Evolutionary conservation across 2,113 vertebrate genomes (phyloP), one percentile per base, ranked within the genome.

Genomic region (Zosterops lateralis): DNA sequence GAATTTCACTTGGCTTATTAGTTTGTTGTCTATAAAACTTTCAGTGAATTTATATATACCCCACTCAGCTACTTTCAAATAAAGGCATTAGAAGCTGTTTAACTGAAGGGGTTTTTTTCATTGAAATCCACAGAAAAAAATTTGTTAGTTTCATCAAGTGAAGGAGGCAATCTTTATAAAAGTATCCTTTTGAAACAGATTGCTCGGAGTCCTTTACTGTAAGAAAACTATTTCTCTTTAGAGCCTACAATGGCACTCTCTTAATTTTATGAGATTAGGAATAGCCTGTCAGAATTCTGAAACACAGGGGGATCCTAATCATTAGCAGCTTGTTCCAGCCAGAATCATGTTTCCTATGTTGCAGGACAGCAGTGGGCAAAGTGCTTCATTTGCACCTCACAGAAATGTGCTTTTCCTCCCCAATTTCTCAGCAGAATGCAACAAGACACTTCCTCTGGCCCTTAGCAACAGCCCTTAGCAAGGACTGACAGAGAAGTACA

Each of bases 341-440:
- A 64, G 53, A 92, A 83, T 66, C 26, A 3, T 77, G 84, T 88
- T 94, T 90, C 82, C 42, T 90, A 61, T 6, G 9, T 78, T 75
- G 58, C 50, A 70, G 74, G 70, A 79, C 74, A 92, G 78, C 93
- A 82, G 78, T 81, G 53, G 51, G 77, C 77, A 88, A 90, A 78
- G 73, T 53, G 61, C 81, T 93, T 92, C 87, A 66, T 93, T 95
- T 95, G 68, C 91, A 93, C 79, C 88, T 94, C 88, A 42, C 40
- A 82, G 73, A 93, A 80, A 74, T 74, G 84, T 91, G 44, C 82
- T 93, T 95, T 91, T 92, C 86, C 84, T 89, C 74, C 75, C 47
- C 3, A 6, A 32, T 87, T 81, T 84, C 68, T 89, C 84, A 90
- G 57, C 68, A 12, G 50, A 76, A 54, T 84, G 86, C 70, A 88